Evolutionary conservation across 2,113 vertebrate species (phyloP).

Genomic region (Lasiurus borealis): DNA sequence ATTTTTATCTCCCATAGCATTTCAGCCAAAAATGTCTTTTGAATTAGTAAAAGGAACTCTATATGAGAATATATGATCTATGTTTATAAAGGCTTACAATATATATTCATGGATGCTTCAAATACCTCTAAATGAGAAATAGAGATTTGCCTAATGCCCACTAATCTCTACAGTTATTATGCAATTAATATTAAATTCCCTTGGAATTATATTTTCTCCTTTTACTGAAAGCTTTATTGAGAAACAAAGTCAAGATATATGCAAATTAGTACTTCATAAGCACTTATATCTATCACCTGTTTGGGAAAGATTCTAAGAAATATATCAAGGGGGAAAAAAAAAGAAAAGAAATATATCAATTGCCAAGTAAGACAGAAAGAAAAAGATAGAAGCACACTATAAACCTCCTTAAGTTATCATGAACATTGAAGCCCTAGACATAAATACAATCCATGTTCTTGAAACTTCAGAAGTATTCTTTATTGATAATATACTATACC

Average conservation of each 20-base stretch:
- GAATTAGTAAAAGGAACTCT: slow-evolving; percentile 29
- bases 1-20: slow-evolving; percentile 8
- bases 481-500: slow-evolving; percentile 79
- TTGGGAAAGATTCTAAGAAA: slow-evolving; percentile 37
- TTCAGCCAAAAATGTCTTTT: slow-evolving; percentile 34
- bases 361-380: neutral
- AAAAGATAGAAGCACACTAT: neutral
- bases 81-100: slow-evolving; percentile 22
- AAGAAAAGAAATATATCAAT: neutral
- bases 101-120: slow-evolving; percentile 19
- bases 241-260: neutral
- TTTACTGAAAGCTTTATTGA: neutral
- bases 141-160: neutral
- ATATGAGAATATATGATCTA: neutral
- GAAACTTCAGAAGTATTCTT: neutral
- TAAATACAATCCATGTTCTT: neutral
- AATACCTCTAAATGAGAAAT: slow-evolving; percentile 51
- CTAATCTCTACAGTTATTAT: neutral
- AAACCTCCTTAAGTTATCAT: neutral
- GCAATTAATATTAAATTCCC: neutral
- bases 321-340: no score
- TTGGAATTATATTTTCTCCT: slow-evolving; percentile 25
- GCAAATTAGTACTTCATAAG: neutral
- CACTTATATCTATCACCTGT: neutral
- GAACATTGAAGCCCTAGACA: neutral